A percentile compares a stretch with the other conserved stretches of the same genome.
phyloP scores from a whole-genome alignment of 2,113 vertebrate genomes.

The Physeter macrocephalus region DNA sequence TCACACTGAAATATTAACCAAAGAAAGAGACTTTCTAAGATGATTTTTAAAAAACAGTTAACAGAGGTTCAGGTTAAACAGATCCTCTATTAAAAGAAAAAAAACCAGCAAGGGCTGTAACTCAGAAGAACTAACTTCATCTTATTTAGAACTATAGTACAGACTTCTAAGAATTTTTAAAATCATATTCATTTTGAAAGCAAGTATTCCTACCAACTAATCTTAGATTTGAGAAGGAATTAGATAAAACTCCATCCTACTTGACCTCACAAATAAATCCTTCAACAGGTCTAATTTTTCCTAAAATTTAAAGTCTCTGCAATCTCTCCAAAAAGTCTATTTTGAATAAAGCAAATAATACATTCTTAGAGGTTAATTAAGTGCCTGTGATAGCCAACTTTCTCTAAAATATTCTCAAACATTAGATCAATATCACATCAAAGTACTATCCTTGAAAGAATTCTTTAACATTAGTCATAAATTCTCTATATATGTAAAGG shows the following conservation, averaged over 20 bases:
- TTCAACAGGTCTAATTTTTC: neutral
- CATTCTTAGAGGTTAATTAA: neutral
- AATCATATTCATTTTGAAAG: slow-evolving; percentile 8
- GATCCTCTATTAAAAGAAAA: neutral
- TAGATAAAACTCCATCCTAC: neutral
- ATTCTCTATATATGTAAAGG: neutral
- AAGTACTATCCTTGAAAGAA: neutral
- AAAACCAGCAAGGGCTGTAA: neutral
- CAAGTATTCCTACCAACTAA: neutral
- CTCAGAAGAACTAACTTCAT: neutral
- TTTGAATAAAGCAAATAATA: neutral
- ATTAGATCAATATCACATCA: neutral
- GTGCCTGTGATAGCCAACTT: neutral
- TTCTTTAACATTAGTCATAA: neutral
- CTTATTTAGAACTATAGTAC: neutral
- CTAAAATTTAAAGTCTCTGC: neutral
- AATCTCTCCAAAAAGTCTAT: neutral
- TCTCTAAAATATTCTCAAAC: neutral
- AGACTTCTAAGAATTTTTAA: neutral
- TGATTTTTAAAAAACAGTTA: neutral
- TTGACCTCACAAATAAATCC: slow-evolving; percentile 6
- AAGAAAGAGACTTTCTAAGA: neutral
- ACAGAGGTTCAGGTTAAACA: neutral
- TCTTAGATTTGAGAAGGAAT: neutral
- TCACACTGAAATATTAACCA: neutral